These are phyloP conservation scores for Agelas oroides DNA, from an alignment of 37 sponge, comb jelly and placozoan species.

Conservation along the genomic window DNA sequence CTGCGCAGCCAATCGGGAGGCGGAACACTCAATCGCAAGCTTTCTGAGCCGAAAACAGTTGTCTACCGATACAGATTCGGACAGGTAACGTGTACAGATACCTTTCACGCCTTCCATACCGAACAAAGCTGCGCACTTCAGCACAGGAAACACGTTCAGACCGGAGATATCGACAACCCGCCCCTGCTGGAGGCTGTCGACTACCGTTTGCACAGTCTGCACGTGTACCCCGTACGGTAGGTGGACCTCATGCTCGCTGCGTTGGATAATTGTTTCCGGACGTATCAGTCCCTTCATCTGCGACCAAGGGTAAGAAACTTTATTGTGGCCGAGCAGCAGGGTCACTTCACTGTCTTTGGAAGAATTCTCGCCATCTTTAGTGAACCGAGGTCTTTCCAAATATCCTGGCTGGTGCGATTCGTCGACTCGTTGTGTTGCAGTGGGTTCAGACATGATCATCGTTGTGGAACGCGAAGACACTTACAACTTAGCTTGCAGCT, in stretches of 20 bases:
- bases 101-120: neutral
- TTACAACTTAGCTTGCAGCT: too few relatives aligned
- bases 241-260: neutral
- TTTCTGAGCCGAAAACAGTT: constrained; percentile 14
- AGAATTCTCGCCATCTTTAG: too few relatives aligned
- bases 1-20: neutral
- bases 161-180: neutral
- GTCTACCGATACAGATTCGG: neutral
- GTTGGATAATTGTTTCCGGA: too few relatives aligned
- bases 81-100: neutral
- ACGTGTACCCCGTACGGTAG: constrained; percentile 8
- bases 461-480: too few relatives aligned
- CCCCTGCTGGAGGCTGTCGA: neutral
- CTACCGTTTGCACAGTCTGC: neutral
- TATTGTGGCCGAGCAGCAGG: too few relatives aligned
- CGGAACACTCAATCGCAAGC: neutral
- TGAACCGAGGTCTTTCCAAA: too few relatives aligned
- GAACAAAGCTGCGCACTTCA: neutral
- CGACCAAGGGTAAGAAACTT: too few relatives aligned
- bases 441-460: too few relatives aligned
- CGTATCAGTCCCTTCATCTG: too few relatives aligned
- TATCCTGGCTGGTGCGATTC: too few relatives aligned
- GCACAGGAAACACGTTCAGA: neutral
- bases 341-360: too few relatives aligned
- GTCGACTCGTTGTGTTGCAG: too few relatives aligned